Base-by-base conservation (phyloP, 2,113 vertebrate genomes). In the Gulo gulo region DNA sequence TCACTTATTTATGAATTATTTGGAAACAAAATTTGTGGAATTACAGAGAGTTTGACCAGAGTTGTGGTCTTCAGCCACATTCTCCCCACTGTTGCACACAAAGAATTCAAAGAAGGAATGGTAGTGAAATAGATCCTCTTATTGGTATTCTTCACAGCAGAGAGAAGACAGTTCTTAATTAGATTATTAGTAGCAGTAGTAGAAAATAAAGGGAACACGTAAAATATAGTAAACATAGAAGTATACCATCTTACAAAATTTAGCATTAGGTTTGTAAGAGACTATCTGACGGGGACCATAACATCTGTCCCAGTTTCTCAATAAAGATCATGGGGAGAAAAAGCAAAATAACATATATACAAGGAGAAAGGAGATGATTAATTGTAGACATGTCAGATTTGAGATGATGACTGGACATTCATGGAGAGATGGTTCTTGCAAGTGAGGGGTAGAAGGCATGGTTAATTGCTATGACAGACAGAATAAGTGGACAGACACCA, bases 1-100 rank as follows among this genome's bases (percentile, higher is more conserved):
- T 71, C 59, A 61, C 18, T 65, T 23, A 80, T 50, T 95, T 31
- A 89, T 20, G 34, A 87, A 82, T 11, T 47, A 23, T 87, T 94
- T 69, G 61, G 59, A 61, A 97, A 45, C 18, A 6, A 76, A 36
- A 80, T 6, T 55, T 45, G 29, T 8, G 15, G 52, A 12, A 59
- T 31, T 67, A 21, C 15, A 42, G 29, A 52, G 11, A 29, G 4
- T 20, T 86, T 80, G 9, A 45, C 1, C 2, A 83, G 39, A 69
- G 10, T n/a, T 95, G 18, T 80, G 11, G 18, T 82, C 20, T 23
- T 89, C 76, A 21, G 31, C 57, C 74, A 65, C 47, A 69, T 18
- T 80, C 80, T 84, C 15, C 11, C 82, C 79, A 36, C 16, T 9
- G 50, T 83, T 80, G 6, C 26, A 15, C 15, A 36, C 3, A 65